Conservation (phyloP, 1,140 invertebrate species). For the Sycophila sp. region DNA sequence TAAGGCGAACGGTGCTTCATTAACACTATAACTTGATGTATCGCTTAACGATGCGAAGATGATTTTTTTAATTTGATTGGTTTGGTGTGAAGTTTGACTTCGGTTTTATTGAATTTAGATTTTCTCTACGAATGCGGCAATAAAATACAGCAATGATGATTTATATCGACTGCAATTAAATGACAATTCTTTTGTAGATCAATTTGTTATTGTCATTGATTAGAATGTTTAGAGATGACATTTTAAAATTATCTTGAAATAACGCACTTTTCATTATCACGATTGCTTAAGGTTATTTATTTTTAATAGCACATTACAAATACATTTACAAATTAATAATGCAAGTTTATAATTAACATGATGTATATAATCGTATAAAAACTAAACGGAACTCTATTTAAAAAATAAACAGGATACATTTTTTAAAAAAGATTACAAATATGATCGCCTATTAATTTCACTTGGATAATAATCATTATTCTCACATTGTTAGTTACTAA, state of each 20-base stretch:
- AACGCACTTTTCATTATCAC: background rate
- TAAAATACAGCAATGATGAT: conserved; percentile 4
- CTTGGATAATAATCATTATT: conserved; percentile 3
- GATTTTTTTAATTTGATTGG: background rate
- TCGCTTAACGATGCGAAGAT: no score
- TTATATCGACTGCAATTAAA: background rate
- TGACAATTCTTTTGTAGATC: conserved; percentile 10
- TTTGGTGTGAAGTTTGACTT: background rate
- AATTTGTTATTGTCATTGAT: background rate
- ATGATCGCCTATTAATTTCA: background rate
- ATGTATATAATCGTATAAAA: conserved; percentile 26
- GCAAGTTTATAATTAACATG: conserved; percentile 5
- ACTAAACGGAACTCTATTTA: background rate
- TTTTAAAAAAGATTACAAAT: background rate
- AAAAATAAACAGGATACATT: background rate
- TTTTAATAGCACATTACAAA: conserved; percentile 1
- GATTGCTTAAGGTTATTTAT: conserved; percentile 12
- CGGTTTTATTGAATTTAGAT: conserved; percentile 1
- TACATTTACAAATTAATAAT: conserved; percentile 1
- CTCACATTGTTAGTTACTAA: conserved; percentile 7
- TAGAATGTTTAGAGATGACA: background rate
- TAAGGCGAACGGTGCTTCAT: background rate
- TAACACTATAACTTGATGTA: no score
- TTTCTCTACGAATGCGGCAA: background rate
- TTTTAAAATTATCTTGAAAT: background rate